Evolutionary conservation across 2,888 invertebrate species (phyloP), one percentile per base, ranked within the genome.

Genomic region (Acronicta psi): DNA sequence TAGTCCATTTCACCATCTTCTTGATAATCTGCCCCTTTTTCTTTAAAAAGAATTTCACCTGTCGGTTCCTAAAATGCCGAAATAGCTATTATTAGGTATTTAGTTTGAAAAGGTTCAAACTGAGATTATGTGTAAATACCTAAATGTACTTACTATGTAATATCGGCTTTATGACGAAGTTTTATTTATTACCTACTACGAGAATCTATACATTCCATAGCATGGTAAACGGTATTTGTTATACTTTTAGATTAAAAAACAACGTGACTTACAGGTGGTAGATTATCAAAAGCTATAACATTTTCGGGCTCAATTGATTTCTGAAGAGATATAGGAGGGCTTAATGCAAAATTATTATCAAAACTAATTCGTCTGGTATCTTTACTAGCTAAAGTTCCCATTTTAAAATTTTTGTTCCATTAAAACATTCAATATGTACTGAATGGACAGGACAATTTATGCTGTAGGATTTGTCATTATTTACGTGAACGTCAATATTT

Each of bases 321-420:
- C 54, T 85, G 83, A 44, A 91, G 80, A 47, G 75, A 56, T 61
- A 91, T 72, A 43, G 84, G 80, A 44, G 91, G 81, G 64, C 77
- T 82, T 49, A 90, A 50, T 14, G 85, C 84, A 77, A 90, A 86
- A 18, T 81, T 90, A 65, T 93, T 93, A 69, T 92, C 87, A 82
- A 93, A 91, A 85, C 91, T 92, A 31, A 93, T 88, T 44, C 91
- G 86, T 67, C 92, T 84, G 34, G 92, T 89, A 69, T 92, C 88
- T 76, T 79, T 89, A 70, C 87, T 90, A 47, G 80, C 61, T 65
- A 86, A 65, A 59, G 79, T 82, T 46, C 92, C 93, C 93, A 93
- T 93, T 74, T 46, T 75, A 23, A 23, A 55, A 57, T 47, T 65
- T 66, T 52, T 45, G n/a, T 63, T 44, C 46, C 7, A 42, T 20